A percentile compares a stretch with the other conserved stretches of the same genome.
phyloP scores from a whole-genome alignment of 1,140 invertebrate genomes.

The Rhyacophila brunnea region DNA sequence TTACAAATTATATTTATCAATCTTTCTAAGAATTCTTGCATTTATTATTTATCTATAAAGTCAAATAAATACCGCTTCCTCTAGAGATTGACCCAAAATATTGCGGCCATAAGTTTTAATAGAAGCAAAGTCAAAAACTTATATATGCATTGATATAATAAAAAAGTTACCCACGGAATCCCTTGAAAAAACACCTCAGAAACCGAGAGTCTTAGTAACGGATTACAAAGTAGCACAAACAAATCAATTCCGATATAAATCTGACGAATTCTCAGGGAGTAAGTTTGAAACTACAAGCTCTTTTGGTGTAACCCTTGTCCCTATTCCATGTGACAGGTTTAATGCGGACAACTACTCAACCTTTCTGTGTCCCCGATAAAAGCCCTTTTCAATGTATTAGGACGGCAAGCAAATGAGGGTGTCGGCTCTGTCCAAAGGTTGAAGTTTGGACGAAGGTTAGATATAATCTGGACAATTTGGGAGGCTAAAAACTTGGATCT shows the following conservation, averaged over 20 bases:
- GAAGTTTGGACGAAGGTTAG: neutral
- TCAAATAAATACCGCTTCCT: too few species aligned
- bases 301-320: slow-evolving; percentile 21
- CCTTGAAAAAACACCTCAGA: too few species aligned
- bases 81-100: too few species aligned
- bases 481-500: neutral
- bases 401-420: slow-evolving; percentile 16
- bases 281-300: slow-evolving; percentile 8
- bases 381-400: slow-evolving; percentile 22
- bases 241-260: slow-evolving; percentile 21
- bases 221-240: slow-evolving; percentile 15
- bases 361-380: slow-evolving; percentile 15
- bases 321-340: slow-evolving; percentile 19
- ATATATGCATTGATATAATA: too few species aligned
- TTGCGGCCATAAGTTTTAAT: too few species aligned
- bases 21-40: too few species aligned
- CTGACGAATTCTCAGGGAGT: slow-evolving; percentile 11
- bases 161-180: too few species aligned
- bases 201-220: slow-evolving; percentile 5
- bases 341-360: slow-evolving; percentile 14
- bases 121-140: too few species aligned
- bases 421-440: slow-evolving; percentile 3
- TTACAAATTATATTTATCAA: too few species aligned
- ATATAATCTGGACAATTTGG: slow-evolving; percentile 5
- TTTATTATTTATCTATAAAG: too few species aligned